Percentiles rank a stretch among this genome's conserved stretches.
Evolutionary conservation across 2,797 vertebrate genomes (phyloP).

Genomic region (Triplophysa yarkandensis): DNA sequence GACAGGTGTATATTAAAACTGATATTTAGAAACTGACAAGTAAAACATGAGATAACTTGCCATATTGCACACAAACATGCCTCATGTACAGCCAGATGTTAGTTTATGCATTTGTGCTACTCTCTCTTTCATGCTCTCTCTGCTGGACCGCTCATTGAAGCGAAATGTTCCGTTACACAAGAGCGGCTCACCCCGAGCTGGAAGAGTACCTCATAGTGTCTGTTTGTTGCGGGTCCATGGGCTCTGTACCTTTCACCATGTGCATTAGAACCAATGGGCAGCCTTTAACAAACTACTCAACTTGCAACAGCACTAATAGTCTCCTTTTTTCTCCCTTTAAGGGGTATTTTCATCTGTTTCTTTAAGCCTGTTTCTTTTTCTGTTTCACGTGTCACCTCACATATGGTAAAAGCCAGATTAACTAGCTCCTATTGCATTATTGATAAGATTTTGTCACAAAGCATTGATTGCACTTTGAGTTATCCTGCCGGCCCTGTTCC

Average conservation of each 20-base stretch:
- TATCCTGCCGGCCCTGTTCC: slow-evolving; percentile 47
- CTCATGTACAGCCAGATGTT: slow-evolving; percentile 35
- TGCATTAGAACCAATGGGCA: slow-evolving; percentile 36
- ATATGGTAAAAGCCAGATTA: slow-evolving; percentile 41
- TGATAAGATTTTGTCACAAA: slow-evolving; percentile 54
- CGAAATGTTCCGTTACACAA: slow-evolving; percentile 39
- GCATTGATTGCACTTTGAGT: slow-evolving; percentile 45
- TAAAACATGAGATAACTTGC: too few relatives aligned
- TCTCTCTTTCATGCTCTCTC: slow-evolving; percentile 28
- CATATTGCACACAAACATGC: not conserved
- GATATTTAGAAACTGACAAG: too few relatives aligned
- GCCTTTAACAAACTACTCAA: slow-evolving; percentile 31
- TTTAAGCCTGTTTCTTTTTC: slow-evolving; percentile 27
- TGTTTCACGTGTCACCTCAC: slow-evolving; percentile 23
- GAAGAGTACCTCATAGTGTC: slow-evolving; percentile 17
- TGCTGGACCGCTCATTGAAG: slow-evolving; percentile 37
- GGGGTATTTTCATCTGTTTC: slow-evolving; percentile 12
- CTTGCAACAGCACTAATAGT: slow-evolving; percentile 11
- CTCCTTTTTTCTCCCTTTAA: slow-evolving; percentile 23
- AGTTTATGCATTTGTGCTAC: slow-evolving; percentile 25
- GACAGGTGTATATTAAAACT: too few relatives aligned
- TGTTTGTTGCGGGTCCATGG: slow-evolving; percentile 12
- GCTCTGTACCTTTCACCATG: slow-evolving; percentile 34
- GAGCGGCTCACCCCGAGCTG: not conserved
- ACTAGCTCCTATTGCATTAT: slow-evolving; percentile 50